Base-by-base conservation (phyloP, 2,888 invertebrate species). In the Philaethria dido region DNA sequence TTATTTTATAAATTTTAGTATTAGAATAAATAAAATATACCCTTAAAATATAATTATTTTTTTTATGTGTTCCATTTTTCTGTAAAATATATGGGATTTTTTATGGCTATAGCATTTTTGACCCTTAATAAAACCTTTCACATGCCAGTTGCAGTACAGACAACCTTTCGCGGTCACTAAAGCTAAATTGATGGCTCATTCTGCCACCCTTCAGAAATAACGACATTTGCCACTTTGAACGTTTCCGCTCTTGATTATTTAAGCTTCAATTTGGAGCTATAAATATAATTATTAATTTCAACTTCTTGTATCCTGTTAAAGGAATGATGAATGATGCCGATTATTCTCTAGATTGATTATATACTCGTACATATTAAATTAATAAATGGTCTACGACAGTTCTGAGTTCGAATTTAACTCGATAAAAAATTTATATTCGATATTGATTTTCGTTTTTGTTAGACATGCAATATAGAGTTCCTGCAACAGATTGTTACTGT, bases 41-140 rank as follows among this genome's bases (percentile, higher is more conserved):
- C 5, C 33, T 33, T 33, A 33, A 1, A 33, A 3, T 8, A 22
- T 20, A 47, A 47, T 1, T 16, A 20, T 18, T 2, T 57, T 14
- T 57, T 25, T n/a, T 57, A 14, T 42, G 1, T 22, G 9, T 39
- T 39, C 8, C 18, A 20, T 14, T 55, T 9, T n/a, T 22, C 57
- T 39, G 4, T 22, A 25, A 42, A n/a, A 14, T 6, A n/a, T n/a
- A 9, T n/a, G 22, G 14, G 22, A n/a, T 39, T n/a, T 22, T 55
- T 5, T 39, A 55, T 39, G 39, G 57, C 22, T 42, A 22, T 20
- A 57, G n/a, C 44, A 18, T 47, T 60, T 60, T 60, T 45, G 45
- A 60, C 60, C 60, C 45, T 60, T 60, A 60, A 60, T 59, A 45
- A 45, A 60, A 60, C 45, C 45, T 60, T 60, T 60, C 33, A 33